These are phyloP conservation scores for Philopedon plagiatum DNA, from an alignment of 2,888 invertebrate genomes.

Conservation along the genomic window DNA sequence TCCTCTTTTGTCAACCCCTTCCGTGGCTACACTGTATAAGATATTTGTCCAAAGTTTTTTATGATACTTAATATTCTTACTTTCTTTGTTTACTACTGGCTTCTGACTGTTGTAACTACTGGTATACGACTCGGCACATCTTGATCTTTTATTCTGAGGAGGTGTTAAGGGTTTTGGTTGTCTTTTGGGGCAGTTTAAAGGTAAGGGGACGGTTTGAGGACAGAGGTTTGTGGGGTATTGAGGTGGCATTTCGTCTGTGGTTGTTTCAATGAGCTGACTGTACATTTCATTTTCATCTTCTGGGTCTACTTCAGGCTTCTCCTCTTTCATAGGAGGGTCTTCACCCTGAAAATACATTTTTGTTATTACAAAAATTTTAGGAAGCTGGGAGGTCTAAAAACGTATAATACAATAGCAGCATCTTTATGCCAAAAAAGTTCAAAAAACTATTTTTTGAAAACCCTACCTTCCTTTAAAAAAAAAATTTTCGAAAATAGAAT, in stretches of 20 bases:
- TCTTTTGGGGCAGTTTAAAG: constrained; percentile 53
- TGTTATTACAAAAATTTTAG: too few species aligned
- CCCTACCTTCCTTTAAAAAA: too few species aligned
- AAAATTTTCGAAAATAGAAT: too few species aligned
- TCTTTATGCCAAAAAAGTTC: too few species aligned
- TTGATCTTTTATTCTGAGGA: constrained; percentile 56
- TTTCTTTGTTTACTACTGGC: constrained; percentile 31
- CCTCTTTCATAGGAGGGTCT: constrained; percentile 65
- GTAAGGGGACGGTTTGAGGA: constrained; percentile 42
- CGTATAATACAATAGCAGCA: too few species aligned
- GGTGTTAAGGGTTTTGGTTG: constrained; percentile 53
- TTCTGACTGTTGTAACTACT: constrained; percentile 22
- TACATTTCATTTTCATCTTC: constrained; percentile 63
- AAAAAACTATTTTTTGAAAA: too few species aligned
- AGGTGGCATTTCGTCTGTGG: constrained; percentile 57
- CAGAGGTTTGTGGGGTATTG: constrained; percentile 41
- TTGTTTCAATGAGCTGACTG: constrained; percentile 61
- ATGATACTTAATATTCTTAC: not conserved
- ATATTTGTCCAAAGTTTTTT: too few species aligned
- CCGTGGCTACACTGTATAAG: too few species aligned
- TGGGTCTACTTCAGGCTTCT: constrained; percentile 62
- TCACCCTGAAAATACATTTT: constrained; percentile 65
- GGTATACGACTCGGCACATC: constrained; percentile 50
- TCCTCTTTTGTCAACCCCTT: too few species aligned
- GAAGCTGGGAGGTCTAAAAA: too few species aligned